These are phyloP conservation scores for Valencia hispanica DNA, from an alignment of 2,797 vertebrate species.

Conservation along the genomic window DNA sequence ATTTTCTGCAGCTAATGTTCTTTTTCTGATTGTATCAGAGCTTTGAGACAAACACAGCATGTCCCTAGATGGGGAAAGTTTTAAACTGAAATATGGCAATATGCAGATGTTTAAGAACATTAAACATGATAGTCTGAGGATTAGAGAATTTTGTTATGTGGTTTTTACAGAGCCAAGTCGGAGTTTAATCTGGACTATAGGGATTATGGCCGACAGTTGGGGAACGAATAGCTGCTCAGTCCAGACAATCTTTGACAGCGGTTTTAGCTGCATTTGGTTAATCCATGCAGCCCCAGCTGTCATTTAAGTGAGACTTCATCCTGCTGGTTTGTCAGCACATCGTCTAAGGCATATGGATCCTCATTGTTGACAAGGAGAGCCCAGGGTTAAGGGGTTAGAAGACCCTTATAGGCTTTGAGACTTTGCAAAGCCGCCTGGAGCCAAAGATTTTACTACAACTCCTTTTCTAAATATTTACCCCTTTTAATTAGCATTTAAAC, in stretches of 20 bases:
- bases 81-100: neutral
- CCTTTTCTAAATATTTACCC: conserved; percentile 43
- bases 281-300: conserved; percentile 41
- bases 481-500: conserved; percentile 8
- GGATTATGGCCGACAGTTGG: conserved; percentile 30
- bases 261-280: conserved; percentile 26
- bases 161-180: neutral
- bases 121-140: conserved; percentile 4
- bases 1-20: neutral
- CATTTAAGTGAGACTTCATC: conserved; percentile 15
- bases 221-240: conserved; percentile 20
- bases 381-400: conserved; percentile 8
- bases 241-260: conserved; percentile 28
- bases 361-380: conserved; percentile 16
- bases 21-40: neutral
- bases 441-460: conserved; percentile 12
- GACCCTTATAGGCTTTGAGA: conserved; percentile 18
- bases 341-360: conserved; percentile 22
- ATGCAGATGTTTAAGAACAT: neutral
- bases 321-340: conserved; percentile 29
- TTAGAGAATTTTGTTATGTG: conserved; percentile 1
- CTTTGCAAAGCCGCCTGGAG: conserved; percentile 18
- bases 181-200: conserved; percentile 8
- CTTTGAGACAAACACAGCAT: neutral
- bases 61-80: neutral